These are phyloP conservation scores for Diarsia mendica DNA, from an alignment of 2,888 invertebrate genomes.

Conservation along the genomic window DNA sequence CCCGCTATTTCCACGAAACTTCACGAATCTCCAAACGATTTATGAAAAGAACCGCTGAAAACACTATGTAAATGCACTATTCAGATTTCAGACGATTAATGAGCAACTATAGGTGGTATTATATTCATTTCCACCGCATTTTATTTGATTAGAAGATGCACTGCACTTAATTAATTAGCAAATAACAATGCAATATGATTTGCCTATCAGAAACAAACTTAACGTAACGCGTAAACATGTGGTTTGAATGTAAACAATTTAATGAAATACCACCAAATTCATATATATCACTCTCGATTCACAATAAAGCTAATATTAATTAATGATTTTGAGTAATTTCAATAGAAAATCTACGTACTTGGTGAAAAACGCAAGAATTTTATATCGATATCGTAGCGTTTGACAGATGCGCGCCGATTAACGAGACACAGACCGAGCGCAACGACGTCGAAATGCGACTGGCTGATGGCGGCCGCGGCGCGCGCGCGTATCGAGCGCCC, in stretches of 20 bases:
- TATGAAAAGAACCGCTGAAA: conserved; percentile 45
- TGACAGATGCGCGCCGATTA: conserved; percentile 78
- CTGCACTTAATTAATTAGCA: conserved; percentile 41
- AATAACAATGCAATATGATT: conserved; percentile 39
- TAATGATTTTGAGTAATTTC: conserved; percentile 45
- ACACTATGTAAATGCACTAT: conserved; percentile 55
- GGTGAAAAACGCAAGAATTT: conserved; percentile 73
- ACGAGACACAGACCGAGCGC: conserved; percentile 74
- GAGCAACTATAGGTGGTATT: conserved; percentile 5
- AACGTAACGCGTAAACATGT: conserved; percentile 78
- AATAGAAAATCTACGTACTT: conserved; percentile 81
- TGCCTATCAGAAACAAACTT: conserved; percentile 63
- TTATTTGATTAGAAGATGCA: conserved; percentile 35
- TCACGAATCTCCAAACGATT: conserved; percentile 63
- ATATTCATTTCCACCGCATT: conserved; percentile 22
- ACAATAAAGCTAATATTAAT: conserved; percentile 41
- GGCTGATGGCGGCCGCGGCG: conserved; percentile 77
- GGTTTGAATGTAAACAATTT: conserved; percentile 86
- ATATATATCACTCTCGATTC: conserved; percentile 59
- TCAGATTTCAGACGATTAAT: conserved; percentile 30
- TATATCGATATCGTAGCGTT: conserved; percentile 85
- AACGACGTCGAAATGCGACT: conserved; percentile 86
- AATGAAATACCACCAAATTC: conserved; percentile 61
- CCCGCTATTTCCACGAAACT: conserved; percentile 56
- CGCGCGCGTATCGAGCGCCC: conserved; percentile 89